These are phyloP conservation scores for Paraescarpia echinospica DNA, from an alignment of 1,140 invertebrate species.

Conservation along the genomic window DNA sequence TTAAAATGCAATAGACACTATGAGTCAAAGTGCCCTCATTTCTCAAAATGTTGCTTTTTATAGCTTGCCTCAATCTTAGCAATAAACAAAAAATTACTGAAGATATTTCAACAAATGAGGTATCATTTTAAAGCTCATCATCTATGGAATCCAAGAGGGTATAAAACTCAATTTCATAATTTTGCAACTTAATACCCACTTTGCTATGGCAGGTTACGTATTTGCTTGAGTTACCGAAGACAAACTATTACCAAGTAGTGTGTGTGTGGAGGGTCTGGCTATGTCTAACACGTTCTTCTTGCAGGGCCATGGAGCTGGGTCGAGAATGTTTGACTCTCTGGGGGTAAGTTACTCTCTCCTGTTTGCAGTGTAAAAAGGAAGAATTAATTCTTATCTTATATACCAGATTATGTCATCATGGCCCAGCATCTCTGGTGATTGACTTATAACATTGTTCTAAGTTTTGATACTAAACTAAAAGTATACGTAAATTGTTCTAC, in stretches of 20 bases:
- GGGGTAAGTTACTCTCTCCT: slow-evolving; percentile 46
- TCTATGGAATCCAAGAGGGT: no score
- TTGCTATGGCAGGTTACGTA: not conserved
- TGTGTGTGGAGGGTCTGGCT: not conserved
- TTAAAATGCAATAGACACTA: no score
- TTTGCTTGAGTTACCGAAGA: not conserved
- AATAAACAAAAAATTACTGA: no score
- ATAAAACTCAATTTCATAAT: no score
- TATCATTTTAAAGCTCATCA: no score
- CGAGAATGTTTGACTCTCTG: slow-evolving; percentile 56
- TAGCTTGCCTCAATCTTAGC: no score
- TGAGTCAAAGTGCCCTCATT: no score
- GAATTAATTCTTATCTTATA: not conserved
- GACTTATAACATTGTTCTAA: not conserved
- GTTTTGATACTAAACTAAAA: no score
- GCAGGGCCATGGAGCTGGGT: slow-evolving; percentile 93
- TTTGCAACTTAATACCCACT: no score
- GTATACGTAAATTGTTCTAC: not conserved
- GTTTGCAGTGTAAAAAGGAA: not conserved
- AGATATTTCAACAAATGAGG: no score
- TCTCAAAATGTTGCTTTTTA: no score
- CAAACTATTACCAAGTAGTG: not conserved
- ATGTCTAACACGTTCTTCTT: slow-evolving; percentile 35
- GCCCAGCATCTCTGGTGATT: not conserved
- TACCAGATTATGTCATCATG: not conserved